These are phyloP conservation scores for Sebastolobus alascanus DNA, from an alignment of 2,797 vertebrate genomes.

Conservation along the genomic window DNA sequence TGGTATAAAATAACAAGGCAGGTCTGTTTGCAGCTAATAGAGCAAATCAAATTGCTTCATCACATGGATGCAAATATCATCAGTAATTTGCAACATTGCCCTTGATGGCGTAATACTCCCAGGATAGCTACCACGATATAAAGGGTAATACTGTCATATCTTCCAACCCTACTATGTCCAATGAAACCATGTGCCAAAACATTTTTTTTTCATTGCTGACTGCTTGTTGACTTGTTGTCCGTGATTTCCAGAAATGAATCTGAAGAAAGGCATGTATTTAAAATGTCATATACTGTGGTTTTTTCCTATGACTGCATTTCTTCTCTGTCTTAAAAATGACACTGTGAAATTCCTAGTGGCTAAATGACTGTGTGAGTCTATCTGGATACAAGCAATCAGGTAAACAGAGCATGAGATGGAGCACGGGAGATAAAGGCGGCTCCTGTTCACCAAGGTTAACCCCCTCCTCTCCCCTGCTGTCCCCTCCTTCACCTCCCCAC, in stretches of 20 bases:
- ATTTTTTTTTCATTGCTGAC: rapidly evolving
- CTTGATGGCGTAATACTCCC: background rate
- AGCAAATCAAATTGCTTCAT: background rate
- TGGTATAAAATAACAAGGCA: background rate
- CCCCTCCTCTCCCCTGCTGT: constrained; percentile 45
- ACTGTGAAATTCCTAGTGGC: background rate
- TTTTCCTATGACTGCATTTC: background rate
- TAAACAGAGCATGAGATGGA: constrained; percentile 53
- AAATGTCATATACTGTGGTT: background rate
- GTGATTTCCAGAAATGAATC: background rate
- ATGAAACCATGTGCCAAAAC: background rate
- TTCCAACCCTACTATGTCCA: background rate
- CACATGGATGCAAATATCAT: background rate
- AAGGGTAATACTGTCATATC: background rate
- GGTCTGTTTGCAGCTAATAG: background rate
- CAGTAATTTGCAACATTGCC: background rate
- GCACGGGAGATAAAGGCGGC: constrained; percentile 57
- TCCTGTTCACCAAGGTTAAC: constrained; percentile 67
- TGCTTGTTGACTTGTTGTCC: background rate
- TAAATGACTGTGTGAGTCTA: constrained; percentile 8
- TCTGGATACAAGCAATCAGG: constrained; percentile 43
- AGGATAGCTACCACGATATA: background rate
- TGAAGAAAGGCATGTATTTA: background rate
- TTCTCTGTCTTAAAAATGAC: background rate
- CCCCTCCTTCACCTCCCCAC: constrained; percentile 67